Evolutionary conservation across 2,888 invertebrate species (phyloP), one percentile per base, ranked within the genome.

Genomic region (Oscheius myriophilus): DNA sequence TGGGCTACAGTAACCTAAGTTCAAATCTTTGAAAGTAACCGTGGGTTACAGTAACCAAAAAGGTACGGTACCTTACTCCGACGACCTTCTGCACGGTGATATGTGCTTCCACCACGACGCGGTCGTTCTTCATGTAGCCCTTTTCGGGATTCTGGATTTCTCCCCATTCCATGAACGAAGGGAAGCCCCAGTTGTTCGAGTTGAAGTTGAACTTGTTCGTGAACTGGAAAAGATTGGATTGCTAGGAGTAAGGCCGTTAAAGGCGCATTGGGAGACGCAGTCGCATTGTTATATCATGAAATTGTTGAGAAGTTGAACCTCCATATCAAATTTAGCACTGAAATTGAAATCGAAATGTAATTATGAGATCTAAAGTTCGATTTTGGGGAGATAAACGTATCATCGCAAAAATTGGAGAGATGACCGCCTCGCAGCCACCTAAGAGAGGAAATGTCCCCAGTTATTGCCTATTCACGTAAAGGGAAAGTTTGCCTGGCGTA

Each of bases 111-210:
- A 85, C 75, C 16, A 82, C 79, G 43, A 84, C 79, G 2, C 74
- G 69, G 49, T 85, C 84, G 51, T 74, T 77, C 39, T 75, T 70
- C 14, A 82, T 76, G 64, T 73, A 85, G 18, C 83, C 84, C 51
- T 75, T 76, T 4, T 79, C 79, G 9, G 71, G 72, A 54, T 72
- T 71, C 25, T 70, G 54, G n/a, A 81, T 70, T 7, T 82, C 82
- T 14, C 63, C 71, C 81, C 81, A 85, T 21, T 83, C 84, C 73
- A 85, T 82, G 68, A 85, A 85, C 2, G 81, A 79, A 14, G 85
- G 85, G 62, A 85, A 85, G 1, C 85, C 85, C 85, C 85, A 85
- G 67, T 85, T 85, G 72, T 85, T 85, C 57, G 82, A 83, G 61
- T 81, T 84, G 69, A 69, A 85, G 68, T 82, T 84, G 77, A 85